phyloP scores from a whole-genome alignment of 2,888 invertebrate genomes.

The Pyrrhia umbra region DNA sequence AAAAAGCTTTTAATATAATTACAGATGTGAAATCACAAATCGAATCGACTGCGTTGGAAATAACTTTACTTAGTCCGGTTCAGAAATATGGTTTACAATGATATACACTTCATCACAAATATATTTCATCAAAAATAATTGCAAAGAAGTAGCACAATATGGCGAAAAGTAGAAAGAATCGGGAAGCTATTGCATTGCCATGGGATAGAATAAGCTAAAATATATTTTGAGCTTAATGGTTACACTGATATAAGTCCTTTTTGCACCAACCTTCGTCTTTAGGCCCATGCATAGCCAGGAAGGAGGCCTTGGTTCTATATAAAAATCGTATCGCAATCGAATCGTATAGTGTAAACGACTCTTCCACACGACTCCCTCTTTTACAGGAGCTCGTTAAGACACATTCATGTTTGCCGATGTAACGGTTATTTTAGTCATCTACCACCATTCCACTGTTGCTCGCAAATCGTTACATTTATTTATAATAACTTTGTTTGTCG shows the following conservation, averaged over 20 bases:
- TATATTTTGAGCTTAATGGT: too few relatives aligned
- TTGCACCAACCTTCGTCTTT: conserved; percentile 90
- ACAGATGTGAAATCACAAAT: too few relatives aligned
- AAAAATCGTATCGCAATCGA: conserved; percentile 57
- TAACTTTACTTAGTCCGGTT: too few relatives aligned
- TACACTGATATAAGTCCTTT: background rate
- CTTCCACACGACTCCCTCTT: conserved; percentile 75
- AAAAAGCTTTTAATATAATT: too few relatives aligned
- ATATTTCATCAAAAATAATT: too few relatives aligned
- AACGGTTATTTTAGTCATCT: conserved; percentile 81
- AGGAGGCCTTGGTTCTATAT: conserved; percentile 75
- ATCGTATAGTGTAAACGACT: conserved; percentile 63
- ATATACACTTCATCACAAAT: too few relatives aligned
- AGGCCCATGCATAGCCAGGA: conserved; percentile 97
- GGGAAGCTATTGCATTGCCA: too few relatives aligned
- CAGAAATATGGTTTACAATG: too few relatives aligned
- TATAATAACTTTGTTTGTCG: conserved; percentile 64
- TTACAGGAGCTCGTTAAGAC: conserved; percentile 85
- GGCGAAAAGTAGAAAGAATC: too few relatives aligned
- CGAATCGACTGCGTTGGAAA: too few relatives aligned
- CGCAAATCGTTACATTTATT: conserved; percentile 55
- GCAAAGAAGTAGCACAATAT: too few relatives aligned
- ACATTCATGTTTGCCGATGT: conserved; percentile 83
- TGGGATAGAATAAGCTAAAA: too few relatives aligned
- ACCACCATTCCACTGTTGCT: conserved; percentile 31